These are phyloP conservation scores for Lamprologus sp. DNA, from an alignment of 2,113 vertebrate genomes.

Conservation along the genomic window DNA sequence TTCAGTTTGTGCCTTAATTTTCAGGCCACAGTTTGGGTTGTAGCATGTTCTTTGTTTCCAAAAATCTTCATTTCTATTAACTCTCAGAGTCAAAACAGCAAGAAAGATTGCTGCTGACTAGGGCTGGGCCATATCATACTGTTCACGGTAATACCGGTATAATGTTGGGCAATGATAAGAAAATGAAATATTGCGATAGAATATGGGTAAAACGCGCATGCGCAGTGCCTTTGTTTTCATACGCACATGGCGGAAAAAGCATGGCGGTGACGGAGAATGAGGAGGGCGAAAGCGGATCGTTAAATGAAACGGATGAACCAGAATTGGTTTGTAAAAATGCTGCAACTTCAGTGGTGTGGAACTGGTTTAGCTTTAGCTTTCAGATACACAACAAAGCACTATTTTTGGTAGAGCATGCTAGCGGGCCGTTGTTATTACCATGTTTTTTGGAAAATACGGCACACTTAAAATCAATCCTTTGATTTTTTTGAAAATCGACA, in stretches of 20 bases:
- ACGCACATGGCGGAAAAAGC: neutral
- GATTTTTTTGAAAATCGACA: rapidly evolving
- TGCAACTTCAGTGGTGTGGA: neutral
- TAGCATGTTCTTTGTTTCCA: neutral
- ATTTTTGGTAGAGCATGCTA: too few species aligned
- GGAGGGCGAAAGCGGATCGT: rapidly evolving
- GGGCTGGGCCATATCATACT: neutral
- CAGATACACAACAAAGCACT: neutral
- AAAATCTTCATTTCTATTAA: neutral
- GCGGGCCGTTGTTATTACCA: rapidly evolving
- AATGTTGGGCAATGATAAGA: neutral
- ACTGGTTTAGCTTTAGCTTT: neutral
- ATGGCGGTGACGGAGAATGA: rapidly evolving
- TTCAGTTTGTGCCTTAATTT: neutral
- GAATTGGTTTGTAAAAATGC: neutral
- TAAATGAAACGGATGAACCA: rapidly evolving
- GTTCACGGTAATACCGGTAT: rapidly evolving
- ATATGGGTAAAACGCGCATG: neutral
- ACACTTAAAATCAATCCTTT: too few species aligned
- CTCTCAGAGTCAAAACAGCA: neutral
- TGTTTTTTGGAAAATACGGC: too few species aligned
- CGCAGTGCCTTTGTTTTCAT: neutral
- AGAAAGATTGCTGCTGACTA: neutral
- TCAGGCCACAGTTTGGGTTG: neutral
- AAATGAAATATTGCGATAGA: neutral